Base-by-base conservation (phyloP, 2,113 vertebrate genomes). In the Antigone vipio region DNA sequence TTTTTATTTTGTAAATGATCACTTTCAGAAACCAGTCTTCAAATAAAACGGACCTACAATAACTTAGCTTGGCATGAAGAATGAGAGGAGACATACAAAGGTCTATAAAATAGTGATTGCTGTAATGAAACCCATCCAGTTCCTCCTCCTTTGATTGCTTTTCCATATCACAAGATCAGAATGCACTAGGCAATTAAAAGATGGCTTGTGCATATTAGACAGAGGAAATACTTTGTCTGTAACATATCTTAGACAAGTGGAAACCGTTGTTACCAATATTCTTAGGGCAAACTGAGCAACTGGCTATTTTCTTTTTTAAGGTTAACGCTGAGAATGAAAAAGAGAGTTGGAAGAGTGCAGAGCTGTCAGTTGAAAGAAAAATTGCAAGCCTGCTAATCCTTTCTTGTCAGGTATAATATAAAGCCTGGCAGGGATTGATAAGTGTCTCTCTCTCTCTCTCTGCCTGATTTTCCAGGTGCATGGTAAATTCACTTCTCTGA, bases 311-410 rank as follows among this genome's bases (percentile, higher is more conserved):
- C 9, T 81, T 88, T 75, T 88, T 59, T 55, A 81, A 84, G 52
- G 64, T 81, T 77, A 95, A n/a, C 0, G 0, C 42, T 14, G 22
- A 53, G 56, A 85, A 81, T 58, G 20, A 24, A 71, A 68, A 92
- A 49, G 34, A 42, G 66, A 90, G 67, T 35, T 59, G 12, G 52
- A 45, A 66, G 64, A 64, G 73, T n/a, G 50, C 60, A 66, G 68
- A 78, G 67, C 58, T 85, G 66, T 75, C 79, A 82, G 38, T 10
- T 79, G 90, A 83, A 93, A 91, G 66, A 88, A 96, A 88, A 89
- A 85, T 72, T 56, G 34, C 76, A 76, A 80, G 63, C 23, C 58
- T 85, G 80, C 59, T 87, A 90, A 84, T 91, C 59, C 63, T 77
- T 84, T 81, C 66, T 60, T 90, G 74, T 78, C 80, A 82, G 77